Evolutionary conservation across 2,113 vertebrate species (phyloP).

Genomic region (Actenoides lindsayi): DNA sequence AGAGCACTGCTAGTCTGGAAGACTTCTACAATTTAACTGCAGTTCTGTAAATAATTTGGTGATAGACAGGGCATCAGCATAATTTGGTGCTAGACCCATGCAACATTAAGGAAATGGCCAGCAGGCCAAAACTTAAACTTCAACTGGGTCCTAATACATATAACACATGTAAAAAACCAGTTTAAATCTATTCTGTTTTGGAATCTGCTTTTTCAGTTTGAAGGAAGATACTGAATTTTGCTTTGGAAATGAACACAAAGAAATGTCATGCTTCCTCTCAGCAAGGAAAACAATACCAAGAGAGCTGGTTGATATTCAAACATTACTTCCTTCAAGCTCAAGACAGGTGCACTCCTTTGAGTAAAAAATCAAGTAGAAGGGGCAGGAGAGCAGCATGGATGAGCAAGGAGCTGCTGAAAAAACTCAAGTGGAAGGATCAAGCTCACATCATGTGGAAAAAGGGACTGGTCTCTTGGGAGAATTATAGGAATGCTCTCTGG

Average conservation of each 20-base stretch:
- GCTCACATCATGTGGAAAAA: no score
- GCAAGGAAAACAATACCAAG: neutral
- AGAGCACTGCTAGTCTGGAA: constrained; percentile 50
- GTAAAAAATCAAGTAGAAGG: no score
- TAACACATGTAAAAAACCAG: neutral
- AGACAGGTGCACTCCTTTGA: no score
- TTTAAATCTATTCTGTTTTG: neutral
- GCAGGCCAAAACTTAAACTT: constrained; percentile 31
- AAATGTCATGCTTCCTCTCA: neutral
- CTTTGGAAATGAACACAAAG: neutral
- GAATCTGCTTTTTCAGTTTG: neutral
- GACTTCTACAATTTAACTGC: constrained; percentile 51
- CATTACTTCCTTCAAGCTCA: no score
- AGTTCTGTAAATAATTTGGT: constrained; percentile 70
- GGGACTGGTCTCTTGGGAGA: no score
- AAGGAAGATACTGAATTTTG: neutral
- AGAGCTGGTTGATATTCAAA: no score
- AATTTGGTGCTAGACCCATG: constrained; percentile 36
- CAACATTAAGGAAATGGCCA: constrained; percentile 46
- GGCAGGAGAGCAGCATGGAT: no score
- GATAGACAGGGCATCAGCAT: constrained; percentile 56
- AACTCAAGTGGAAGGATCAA: no score
- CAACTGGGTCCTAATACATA: neutral
- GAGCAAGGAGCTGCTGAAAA: no score
- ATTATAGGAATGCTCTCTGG: no score